Conservation (phyloP, 2,888 invertebrate genomes). For the Notodonta ziczac region DNA sequence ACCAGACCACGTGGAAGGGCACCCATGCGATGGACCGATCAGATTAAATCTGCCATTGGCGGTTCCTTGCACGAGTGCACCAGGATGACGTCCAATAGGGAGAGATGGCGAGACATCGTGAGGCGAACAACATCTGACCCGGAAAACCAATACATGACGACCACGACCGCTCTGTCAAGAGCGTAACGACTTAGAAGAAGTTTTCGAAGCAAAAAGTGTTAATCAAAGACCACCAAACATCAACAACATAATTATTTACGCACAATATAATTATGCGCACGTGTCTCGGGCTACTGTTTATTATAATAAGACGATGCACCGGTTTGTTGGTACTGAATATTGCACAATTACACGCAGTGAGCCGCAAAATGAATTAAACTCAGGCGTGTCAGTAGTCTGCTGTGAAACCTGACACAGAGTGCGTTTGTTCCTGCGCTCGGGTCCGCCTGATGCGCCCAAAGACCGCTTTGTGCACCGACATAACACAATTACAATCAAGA, state of each 20-base stretch:
- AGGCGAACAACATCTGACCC: too few relatives aligned
- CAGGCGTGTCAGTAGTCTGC: conserved; percentile 44
- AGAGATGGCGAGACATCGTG: too few relatives aligned
- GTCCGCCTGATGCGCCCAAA: conserved; percentile 19
- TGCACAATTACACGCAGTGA: conserved; percentile 63
- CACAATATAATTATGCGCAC: conserved; percentile 5
- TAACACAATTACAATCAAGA: conserved; percentile 29
- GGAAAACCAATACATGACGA: too few relatives aligned
- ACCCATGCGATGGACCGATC: too few relatives aligned
- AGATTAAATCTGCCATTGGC: too few relatives aligned
- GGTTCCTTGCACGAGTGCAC: too few relatives aligned
- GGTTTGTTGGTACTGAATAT: conserved; percentile 55
- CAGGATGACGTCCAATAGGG: too few relatives aligned
- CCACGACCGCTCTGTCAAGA: too few relatives aligned
- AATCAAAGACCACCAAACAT: background rate
- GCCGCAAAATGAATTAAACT: conserved; percentile 66
- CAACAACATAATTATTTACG: background rate
- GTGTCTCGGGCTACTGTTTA: conserved; percentile 24
- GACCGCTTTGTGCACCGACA: conserved; percentile 34
- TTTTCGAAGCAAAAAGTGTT: too few relatives aligned
- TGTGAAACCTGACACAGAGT: conserved; percentile 34
- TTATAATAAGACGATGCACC: conserved; percentile 40
- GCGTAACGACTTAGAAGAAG: too few relatives aligned
- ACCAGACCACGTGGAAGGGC: too few relatives aligned
- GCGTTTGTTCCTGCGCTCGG: conserved; percentile 26